Evolutionary conservation across 2,797 vertebrate species (phyloP), one percentile per base, ranked within the genome.

Genomic region (Nannoperca australis): DNA sequence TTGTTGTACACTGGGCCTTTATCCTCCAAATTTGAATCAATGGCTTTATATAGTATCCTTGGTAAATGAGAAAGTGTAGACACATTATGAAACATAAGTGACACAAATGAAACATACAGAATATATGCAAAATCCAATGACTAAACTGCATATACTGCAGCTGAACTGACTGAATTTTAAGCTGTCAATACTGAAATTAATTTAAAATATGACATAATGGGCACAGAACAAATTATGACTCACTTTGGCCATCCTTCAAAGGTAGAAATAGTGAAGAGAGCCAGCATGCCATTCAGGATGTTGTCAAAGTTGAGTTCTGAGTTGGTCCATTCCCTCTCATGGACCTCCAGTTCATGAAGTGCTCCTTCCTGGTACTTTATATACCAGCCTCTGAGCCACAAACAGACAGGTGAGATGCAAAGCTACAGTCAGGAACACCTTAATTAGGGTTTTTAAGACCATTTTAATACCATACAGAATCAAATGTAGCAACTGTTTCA

Each of bases 221-320:
- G 6, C 38, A 27, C n/a, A 45, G 5, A 50, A 40, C 24, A 56
- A 18, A 45, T 44, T 2, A 49, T 44, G 8, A 78, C 96, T 96
- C 89, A 98, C 97, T 97, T 86, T 15, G 97, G 97, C 97, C 97
- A 99, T 61, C 97, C 97, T 91, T 98, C 97, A 4, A 98, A 99
- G 58, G 97, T 98, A 67, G 97, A 98, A 27, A 97, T 95, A 0
- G 97, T 98, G 92, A 99, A 99, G 58, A 99, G 96, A 0, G 97
- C 96, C 94, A 99, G 95, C 97, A 99, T 99, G 72, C 96, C 97
- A 0, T 97, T 98, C 34, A 99, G 86, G 83, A 99, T 96, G 2
- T 97, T 96, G 91, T 99, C 94, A 2, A 99, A 99, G 93, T 98
- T 97, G 70, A 98, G 96, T 36, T 94, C 93, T 0, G 90, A 96